Percentiles rank a stretch among this genome's conserved stretches.
Evolutionary conservation across 2,888 invertebrate species (phyloP).

Genomic region (Auanema freiburgensis): DNA sequence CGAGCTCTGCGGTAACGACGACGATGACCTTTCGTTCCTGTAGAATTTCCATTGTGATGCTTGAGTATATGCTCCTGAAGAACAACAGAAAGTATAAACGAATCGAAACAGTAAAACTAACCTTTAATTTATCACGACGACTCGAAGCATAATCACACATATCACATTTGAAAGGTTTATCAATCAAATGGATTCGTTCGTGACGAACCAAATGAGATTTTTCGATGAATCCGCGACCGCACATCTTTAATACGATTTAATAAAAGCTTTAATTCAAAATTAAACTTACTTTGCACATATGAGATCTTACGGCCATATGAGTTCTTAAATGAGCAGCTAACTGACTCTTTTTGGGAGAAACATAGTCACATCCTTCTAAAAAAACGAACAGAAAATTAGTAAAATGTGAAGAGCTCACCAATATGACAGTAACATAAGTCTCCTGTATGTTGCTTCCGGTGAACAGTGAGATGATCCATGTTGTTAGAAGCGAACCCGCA

Average conservation of each 20-base stretch:
- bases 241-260: slow-evolving; percentile 27
- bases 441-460: slow-evolving; percentile 73
- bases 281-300: slow-evolving; percentile 68
- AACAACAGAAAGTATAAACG: neutral
- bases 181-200: slow-evolving; percentile 72
- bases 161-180: slow-evolving; percentile 73
- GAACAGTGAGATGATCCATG: slow-evolving; percentile 73
- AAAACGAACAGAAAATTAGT: slow-evolving; percentile 3
- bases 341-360: slow-evolving; percentile 71
- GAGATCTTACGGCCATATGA: slow-evolving; percentile 69
- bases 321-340: slow-evolving; percentile 73
- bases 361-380: slow-evolving; percentile 36
- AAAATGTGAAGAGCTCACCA: slow-evolving; percentile 18
- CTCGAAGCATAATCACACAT: slow-evolving; percentile 74
- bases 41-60: slow-evolving; percentile 65
- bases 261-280: neutral
- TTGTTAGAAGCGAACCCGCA: slow-evolving; percentile 75
- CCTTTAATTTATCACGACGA: slow-evolving; percentile 73
- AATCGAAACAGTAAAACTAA: neutral
- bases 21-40: slow-evolving; percentile 75
- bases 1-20: slow-evolving; percentile 70
- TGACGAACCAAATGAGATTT: slow-evolving; percentile 75
- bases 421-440: slow-evolving; percentile 72
- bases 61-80: slow-evolving; percentile 67
- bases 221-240: slow-evolving; percentile 73